Base-by-base conservation (phyloP, 2,888 invertebrate species). In the Eristalis pertinax region DNA sequence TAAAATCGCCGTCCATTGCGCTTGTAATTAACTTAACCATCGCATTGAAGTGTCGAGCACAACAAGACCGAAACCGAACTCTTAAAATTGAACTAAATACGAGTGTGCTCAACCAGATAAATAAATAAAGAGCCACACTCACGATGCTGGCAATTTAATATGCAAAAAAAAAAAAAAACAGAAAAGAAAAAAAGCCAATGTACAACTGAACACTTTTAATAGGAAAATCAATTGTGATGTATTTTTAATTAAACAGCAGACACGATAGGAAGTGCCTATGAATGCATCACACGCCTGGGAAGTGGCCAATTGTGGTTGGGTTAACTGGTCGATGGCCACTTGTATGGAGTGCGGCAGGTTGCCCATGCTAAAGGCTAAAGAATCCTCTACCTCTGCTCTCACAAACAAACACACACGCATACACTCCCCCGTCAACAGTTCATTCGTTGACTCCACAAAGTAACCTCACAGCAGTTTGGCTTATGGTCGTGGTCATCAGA, bases 211-310 rank as follows among this genome's bases (percentile, higher is more conserved):
- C 50, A n/a, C 62, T 62, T 64, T 79, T 79, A 79, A 64, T 75
- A 22, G 74, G 58, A 81, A 75, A 81, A 81, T 81, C 81, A 74
- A 81, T 81, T 69, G 58, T n/a, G 26, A 63, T 75, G 32, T 19
- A 81, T 69, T 74, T 63, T 81, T 74, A 81, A 80, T 74, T 80
- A 63, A 60, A 69, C 64, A 24, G 74, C 74, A 22, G 64, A 43
- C 60, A 60, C 32, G 32, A 63, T n/a, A 29, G 63, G 19, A 63
- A 19, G 24, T 56, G 56, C 43, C 60, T 76, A 62, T 32, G 68
- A 68, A 69, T 69, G 29, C 29, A n/a, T 4, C 41, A 8, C 7
- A 29, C 43, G 19, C 38, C 41, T 70, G 60, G 32, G 41, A 67
- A 76, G 29, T 24, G 24, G 19, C 24, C n/a, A 50, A 50, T 50